Conservation (phyloP, 1,140 invertebrate genomes). For the Elymnias hypermnestra region DNA sequence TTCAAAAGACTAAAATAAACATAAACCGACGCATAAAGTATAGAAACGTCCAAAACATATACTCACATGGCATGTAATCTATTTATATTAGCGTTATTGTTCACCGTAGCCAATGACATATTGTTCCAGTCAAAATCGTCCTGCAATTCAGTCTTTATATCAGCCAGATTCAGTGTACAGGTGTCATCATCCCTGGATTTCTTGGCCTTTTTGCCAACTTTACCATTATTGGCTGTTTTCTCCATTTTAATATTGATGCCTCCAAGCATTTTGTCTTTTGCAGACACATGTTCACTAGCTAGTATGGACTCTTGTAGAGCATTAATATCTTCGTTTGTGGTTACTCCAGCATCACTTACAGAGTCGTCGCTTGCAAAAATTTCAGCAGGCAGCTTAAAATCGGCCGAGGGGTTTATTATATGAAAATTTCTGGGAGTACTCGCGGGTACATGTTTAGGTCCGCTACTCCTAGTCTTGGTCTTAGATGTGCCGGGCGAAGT, state of each 20-base stretch:
- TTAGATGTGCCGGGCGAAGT: conserved; percentile 39
- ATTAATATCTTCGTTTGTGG: conserved; percentile 40
- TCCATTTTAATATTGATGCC: conserved; percentile 67
- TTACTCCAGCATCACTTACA: conserved; percentile 49
- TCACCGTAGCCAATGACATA: conserved; percentile 66
- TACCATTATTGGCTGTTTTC: conserved; percentile 27
- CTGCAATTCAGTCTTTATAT: conserved; percentile 71
- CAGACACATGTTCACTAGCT: conserved; percentile 27
- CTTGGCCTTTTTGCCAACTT: conserved; percentile 42
- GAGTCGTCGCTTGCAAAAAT: conserved; percentile 71
- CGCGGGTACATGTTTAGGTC: conserved; percentile 24
- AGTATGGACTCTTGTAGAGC: conserved; percentile 37
- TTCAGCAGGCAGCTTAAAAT: conserved; percentile 64
- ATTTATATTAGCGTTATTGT: conserved; percentile 53
- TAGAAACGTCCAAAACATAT: conserved; percentile 15
- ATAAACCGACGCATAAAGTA: conserved; percentile 3
- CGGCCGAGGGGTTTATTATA: conserved; percentile 47
- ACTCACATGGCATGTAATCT: conserved; percentile 59
- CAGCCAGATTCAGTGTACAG: conserved; percentile 45
- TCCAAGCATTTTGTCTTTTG: conserved; percentile 64
- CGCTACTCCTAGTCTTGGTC: conserved; percentile 27
- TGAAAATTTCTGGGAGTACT: conserved; percentile 45
- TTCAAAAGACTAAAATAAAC: neutral
- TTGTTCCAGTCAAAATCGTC: conserved; percentile 69
- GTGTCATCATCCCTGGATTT: conserved; percentile 48